Percentiles rank a stretch among this genome's conserved stretches.
These are phyloP conservation scores for Solea solea DNA, from an alignment of 2,113 vertebrate genomes.

Conservation along the genomic window DNA sequence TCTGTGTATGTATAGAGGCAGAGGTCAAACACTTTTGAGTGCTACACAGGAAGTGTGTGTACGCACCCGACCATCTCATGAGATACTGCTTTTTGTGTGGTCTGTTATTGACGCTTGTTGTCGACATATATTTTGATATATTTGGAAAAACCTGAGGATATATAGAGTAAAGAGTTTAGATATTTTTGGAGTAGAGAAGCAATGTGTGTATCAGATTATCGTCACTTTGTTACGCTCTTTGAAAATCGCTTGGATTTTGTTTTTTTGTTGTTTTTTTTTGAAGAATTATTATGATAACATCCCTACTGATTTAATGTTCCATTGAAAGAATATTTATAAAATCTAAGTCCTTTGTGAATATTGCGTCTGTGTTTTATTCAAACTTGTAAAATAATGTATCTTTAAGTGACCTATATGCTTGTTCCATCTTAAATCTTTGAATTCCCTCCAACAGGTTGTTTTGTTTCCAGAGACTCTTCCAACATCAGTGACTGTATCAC, in stretches of 20 bases:
- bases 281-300: conserved; percentile 69
- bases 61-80: conserved; percentile 53
- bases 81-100: conserved; percentile 67
- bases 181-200: conserved; percentile 80
- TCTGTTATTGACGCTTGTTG: conserved; percentile 73
- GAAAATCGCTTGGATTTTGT: conserved; percentile 63
- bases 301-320: conserved; percentile 81
- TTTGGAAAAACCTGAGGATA: conserved; percentile 46
- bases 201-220: conserved; percentile 73
- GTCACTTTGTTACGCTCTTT: conserved; percentile 78
- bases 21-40: conserved; percentile 37
- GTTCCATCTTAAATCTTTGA: background rate
- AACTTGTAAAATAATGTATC: background rate
- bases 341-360: conserved; percentile 79
- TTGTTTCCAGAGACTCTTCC: background rate
- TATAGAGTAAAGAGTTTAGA: conserved; percentile 62
- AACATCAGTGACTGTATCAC: background rate
- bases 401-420: background rate
- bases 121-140: conserved; percentile 79
- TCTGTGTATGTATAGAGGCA: conserved; percentile 8
- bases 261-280: conserved; percentile 20
- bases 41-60: conserved; percentile 45
- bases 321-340: conserved; percentile 83
- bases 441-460: background rate
- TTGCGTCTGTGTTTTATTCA: conserved; percentile 48